Evolutionary conservation across 2,113 vertebrate species (phyloP), one percentile per base, ranked within the genome.

Genomic region (Upupa epops): DNA sequence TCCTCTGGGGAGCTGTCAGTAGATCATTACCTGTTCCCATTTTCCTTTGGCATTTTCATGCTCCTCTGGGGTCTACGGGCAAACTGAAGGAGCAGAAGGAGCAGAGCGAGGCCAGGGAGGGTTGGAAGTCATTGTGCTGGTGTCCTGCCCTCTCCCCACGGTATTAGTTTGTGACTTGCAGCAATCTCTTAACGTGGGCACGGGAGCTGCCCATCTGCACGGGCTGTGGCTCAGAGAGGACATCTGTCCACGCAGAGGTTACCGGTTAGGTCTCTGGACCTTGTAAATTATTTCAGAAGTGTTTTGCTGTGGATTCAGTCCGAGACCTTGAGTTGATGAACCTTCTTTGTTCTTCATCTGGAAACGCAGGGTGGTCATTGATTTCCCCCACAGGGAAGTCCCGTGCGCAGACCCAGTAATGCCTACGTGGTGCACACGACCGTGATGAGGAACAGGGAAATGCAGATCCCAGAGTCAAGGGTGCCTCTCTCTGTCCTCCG

Each of bases 351-450:
- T 78, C 72, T 64, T 52, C 17, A 40, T 28, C 16, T 40, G 69
- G 56, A 71, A 84, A 55, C 3, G 11, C 37, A 51, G 48, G 14
- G 51, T 5, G n/a, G 17, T 26, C 15, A 70, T 55, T 51, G 73
- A 65, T 71, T 88, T 34, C 40, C 58, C 40, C 40, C 12, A 18
- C 6, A 37, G 52, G 52, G 70, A 80, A 54, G 40, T 71, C 54
- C 51, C 45, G 20, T 13, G 8, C 0, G 0, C 5, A 34, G 45
- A 25, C 11, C 37, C 1, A 0, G 54, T 54, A 14, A 3, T 3
- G 51, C 19, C 34, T 19, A 18, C 1, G 4, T 9, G 48, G 22
- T 51, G 31, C 66, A 18, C 13, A 3, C 71, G 61, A 19, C 60
- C 1, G 0, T 20, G 46, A 13, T n/a, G 73, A 17, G 3, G 1